Percentiles rank a stretch among this genome's conserved stretches.
Conservation (phyloP, 2,113 vertebrate species). For the Meles meles region DNA sequence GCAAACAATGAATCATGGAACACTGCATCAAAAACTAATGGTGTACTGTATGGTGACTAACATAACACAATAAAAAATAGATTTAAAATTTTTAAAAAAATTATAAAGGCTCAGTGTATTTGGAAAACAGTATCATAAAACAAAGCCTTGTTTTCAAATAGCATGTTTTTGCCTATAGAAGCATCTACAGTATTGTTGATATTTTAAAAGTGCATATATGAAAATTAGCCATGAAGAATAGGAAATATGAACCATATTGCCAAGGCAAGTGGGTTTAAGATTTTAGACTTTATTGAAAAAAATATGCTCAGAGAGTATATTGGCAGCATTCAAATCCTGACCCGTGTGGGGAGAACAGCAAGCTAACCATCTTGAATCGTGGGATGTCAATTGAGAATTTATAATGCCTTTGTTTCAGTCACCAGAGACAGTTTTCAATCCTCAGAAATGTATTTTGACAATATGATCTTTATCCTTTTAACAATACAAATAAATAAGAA, state of each 20-base stretch:
- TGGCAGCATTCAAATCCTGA: conserved; percentile 14
- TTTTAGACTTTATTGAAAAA: conserved; percentile 1
- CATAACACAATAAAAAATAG: too few species aligned
- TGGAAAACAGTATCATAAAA: neutral
- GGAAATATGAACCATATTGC: neutral
- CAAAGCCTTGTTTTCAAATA: conserved; percentile 3
- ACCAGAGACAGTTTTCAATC: conserved; percentile 2
- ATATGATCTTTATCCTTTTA: conserved; percentile 41
- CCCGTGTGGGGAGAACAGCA: neutral
- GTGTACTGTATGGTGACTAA: too few species aligned
- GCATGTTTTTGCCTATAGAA: neutral
- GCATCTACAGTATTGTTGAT: neutral
- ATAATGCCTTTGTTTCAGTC: conserved; percentile 33
- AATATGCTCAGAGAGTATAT: neutral
- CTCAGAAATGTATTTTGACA: conserved; percentile 52
- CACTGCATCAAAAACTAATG: too few species aligned
- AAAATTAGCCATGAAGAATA: conserved; percentile 6
- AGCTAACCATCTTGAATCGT: neutral
- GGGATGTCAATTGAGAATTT: neutral
- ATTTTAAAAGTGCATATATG: neutral
- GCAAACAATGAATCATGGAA: too few species aligned
- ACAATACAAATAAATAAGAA: conserved; percentile 45
- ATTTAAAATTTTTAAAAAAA: neutral
- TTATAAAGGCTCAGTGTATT: neutral
- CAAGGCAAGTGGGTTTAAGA: neutral